Evolutionary conservation across 2,888 invertebrate genomes (phyloP), one percentile per base, ranked within the genome.

Genomic region (Acronicta aceris): DNA sequence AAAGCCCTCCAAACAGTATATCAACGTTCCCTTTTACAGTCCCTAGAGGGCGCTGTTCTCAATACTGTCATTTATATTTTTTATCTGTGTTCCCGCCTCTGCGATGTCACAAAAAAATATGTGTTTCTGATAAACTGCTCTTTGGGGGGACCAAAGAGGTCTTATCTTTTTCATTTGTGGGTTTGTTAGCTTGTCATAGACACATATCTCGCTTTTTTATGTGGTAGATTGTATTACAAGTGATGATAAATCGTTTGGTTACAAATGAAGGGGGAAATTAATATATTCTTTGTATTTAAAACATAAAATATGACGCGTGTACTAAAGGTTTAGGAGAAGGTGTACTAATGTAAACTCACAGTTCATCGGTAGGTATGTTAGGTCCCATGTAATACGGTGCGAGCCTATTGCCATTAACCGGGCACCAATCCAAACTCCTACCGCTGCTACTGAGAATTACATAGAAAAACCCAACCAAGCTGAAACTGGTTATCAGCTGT

Each of bases 41-140:
- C 76, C 76, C 74, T 41, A 54, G 71, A 62, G 71, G 16, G 10
- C 56, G 63, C 58, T 65, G 21, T 51, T 40, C 41, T 45, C 50
- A 55, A 52, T 43, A 9, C 13, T 52, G 58, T 59, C 76, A 65
- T 78, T 74, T 66, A 78, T 78, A 74, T 74, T 78, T 78, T 77
- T 78, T 78, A 78, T 78, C 74, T 74, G 58, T 63, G 49, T 27
- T 27, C 52, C 64, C 69, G 68, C 59, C 48, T 53, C 33, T 38
- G 56, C 46, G 57, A 62, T 57, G 71, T 62, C 67, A 71, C 57
- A 66, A 76, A 76, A 67, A 65, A 76, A 59, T 50, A 65, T 74
- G 62, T 53, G 53, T 65, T 66, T 58, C 43, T 65, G 76, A 66
- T 76, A 75, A 63, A 76, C 54, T 58, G 53, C 51, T 36, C 41